Percentiles rank a stretch among this genome's conserved stretches.
phyloP scores from a whole-genome alignment of 2,113 vertebrate genomes.

The Cyprinodon tularosa region DNA sequence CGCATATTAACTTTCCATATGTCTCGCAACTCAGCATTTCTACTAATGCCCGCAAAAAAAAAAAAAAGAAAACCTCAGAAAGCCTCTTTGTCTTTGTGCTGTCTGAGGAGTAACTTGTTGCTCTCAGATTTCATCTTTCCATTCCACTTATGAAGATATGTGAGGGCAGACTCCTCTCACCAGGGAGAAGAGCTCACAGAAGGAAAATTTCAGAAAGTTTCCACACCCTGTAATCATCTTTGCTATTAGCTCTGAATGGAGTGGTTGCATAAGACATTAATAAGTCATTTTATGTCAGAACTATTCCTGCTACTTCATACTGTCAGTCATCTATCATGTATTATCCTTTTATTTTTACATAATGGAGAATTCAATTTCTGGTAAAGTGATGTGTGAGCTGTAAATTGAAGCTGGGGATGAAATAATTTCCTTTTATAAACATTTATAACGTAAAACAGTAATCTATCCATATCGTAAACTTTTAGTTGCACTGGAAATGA shows the following conservation, averaged over 20 bases:
- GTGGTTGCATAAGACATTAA: conserved; percentile 46
- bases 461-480: background rate
- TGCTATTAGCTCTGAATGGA: conserved; percentile 43
- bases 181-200: conserved; percentile 47
- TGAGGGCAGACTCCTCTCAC: conserved; percentile 60
- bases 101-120: conserved; percentile 77
- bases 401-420: conserved; percentile 4
- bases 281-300: conserved; percentile 31
- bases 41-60: conserved; percentile 65
- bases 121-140: conserved; percentile 83
- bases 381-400: conserved; percentile 6
- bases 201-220: conserved; percentile 51
- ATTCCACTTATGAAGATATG: conserved; percentile 72
- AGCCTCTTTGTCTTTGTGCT: conserved; percentile 81
- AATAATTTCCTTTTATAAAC: background rate
- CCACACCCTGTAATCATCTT: conserved; percentile 67
- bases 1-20: conserved; percentile 83
- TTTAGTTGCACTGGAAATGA: background rate
- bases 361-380: conserved; percentile 6
- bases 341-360: conserved; percentile 6
- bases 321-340: conserved; percentile 21
- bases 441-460: background rate
- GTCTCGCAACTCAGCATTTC: conserved; percentile 81
- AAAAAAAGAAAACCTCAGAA: conserved; percentile 69
- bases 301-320: conserved; percentile 1